These are phyloP conservation scores for Palythoa grandiflora DNA, from an alignment of 92 coral and sea anemone genomes.

Conservation along the genomic window DNA sequence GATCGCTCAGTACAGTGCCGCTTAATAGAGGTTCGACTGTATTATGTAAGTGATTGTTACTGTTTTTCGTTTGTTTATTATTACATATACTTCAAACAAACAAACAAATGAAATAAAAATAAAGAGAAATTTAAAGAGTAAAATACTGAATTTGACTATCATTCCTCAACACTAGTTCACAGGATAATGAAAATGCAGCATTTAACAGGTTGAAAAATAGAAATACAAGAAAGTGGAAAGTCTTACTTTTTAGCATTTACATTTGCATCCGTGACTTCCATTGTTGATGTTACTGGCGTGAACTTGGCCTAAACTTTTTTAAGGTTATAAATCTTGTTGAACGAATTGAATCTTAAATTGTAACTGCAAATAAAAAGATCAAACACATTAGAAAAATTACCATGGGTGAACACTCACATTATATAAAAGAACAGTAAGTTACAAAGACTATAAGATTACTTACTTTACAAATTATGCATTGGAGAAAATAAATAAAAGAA, in stretches of 20 bases:
- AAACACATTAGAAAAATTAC: background rate
- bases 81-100: slow-evolving; percentile 4
- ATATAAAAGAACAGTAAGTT: background rate
- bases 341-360: slow-evolving; percentile 16
- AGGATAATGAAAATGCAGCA: slow-evolving; percentile 12
- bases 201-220: slow-evolving; percentile 13
- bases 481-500: background rate
- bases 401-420: background rate
- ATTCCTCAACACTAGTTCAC: slow-evolving; percentile 10
- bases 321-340: background rate
- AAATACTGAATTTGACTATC: slow-evolving; percentile 13
- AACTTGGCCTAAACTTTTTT: background rate
- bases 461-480: background rate
- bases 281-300: background rate
- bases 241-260: slow-evolving; percentile 12
- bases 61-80: slow-evolving; percentile 37
- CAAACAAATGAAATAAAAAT: background rate
- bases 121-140: slow-evolving; percentile 6
- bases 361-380: slow-evolving; percentile 8
- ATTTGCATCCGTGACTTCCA: background rate
- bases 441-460: slow-evolving; percentile 1
- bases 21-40: too few relatives aligned
- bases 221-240: slow-evolving; percentile 17
- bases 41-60: slow-evolving; percentile 27
- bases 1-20: too few relatives aligned